These are phyloP conservation scores for Pomacea maculata DNA, from an alignment of 1,140 invertebrate genomes.

Conservation along the genomic window DNA sequence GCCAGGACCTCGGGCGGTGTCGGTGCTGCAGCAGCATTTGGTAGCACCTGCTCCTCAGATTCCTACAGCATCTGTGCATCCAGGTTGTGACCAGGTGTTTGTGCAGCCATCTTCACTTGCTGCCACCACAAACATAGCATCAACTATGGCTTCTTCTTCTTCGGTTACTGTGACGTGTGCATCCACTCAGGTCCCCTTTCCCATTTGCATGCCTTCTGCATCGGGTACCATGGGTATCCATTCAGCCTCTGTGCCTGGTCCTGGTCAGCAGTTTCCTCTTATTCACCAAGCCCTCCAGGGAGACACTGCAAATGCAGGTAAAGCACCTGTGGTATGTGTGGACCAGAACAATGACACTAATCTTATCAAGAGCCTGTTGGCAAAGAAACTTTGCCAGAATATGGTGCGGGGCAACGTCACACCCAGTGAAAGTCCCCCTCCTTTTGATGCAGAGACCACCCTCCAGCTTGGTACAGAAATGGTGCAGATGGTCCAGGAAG, in stretches of 20 bases:
- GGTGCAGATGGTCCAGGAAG: slow-evolving; percentile 2
- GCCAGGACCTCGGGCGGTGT: not conserved
- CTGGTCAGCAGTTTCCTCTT: slow-evolving; percentile 29
- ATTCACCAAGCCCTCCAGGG: slow-evolving; percentile 35
- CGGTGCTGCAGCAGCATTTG: slow-evolving; percentile 10
- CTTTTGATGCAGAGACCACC: not conserved
- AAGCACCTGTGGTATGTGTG: no score
- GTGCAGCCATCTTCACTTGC: slow-evolving; percentile 8
- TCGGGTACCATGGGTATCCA: not conserved
- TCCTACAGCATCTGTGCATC: not conserved
- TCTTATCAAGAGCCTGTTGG: slow-evolving; percentile 85
- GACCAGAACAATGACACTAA: slow-evolving; percentile 35
- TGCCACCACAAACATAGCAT: no score
- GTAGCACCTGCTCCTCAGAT: slow-evolving; percentile 14
- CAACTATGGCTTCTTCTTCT: slow-evolving; percentile 13
- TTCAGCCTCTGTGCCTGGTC: not conserved
- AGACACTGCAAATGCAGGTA: slow-evolving; percentile 8
- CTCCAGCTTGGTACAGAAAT: no score
- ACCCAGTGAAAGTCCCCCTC: slow-evolving; percentile 9
- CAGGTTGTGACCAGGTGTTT: slow-evolving; percentile 4
- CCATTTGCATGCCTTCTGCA: not conserved
- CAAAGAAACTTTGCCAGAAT: slow-evolving; percentile 77
- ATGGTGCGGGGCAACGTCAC: slow-evolving; percentile 4
- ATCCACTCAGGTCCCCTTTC: not conserved
- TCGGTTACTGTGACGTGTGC: not conserved